A percentile compares a stretch with the other conserved stretches of the same genome.
These are phyloP conservation scores for Hypercompe scribonia DNA, from an alignment of 2,888 invertebrate genomes.

Conservation along the genomic window DNA sequence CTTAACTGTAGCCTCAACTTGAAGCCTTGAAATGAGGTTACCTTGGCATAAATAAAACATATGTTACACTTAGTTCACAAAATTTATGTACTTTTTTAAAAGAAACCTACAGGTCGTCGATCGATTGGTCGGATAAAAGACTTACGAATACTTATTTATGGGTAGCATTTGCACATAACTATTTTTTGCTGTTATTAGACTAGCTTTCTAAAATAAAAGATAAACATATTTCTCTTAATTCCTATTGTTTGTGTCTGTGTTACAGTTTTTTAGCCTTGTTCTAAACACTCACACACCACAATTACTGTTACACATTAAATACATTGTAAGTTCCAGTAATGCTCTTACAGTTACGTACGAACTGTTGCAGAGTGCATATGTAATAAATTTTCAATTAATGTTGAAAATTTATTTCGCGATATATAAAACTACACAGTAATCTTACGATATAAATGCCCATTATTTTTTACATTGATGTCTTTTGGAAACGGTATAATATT, in stretches of 20 bases:
- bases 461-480: background rate
- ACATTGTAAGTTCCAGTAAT: background rate
- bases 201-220: too few relatives aligned
- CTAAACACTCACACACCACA: background rate
- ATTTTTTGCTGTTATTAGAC: background rate
- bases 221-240: too few relatives aligned
- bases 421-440: background rate
- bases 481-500: background rate
- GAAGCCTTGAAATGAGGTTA: too few relatives aligned
- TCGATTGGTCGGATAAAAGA: too few relatives aligned
- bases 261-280: background rate
- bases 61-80: too few relatives aligned
- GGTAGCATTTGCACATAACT: background rate
- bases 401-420: background rate
- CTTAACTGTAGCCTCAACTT: too few relatives aligned
- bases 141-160: background rate
- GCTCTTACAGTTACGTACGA: background rate
- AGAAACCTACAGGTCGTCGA: too few relatives aligned
- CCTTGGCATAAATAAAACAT: too few relatives aligned
- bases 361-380: background rate
- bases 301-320: background rate
- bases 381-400: constrained; percentile 5
- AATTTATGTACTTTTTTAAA: background rate
- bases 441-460: background rate
- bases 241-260: background rate